Base-by-base conservation (phyloP, 2,888 invertebrate genomes). In the Eudasyphora cyanicolor region DNA sequence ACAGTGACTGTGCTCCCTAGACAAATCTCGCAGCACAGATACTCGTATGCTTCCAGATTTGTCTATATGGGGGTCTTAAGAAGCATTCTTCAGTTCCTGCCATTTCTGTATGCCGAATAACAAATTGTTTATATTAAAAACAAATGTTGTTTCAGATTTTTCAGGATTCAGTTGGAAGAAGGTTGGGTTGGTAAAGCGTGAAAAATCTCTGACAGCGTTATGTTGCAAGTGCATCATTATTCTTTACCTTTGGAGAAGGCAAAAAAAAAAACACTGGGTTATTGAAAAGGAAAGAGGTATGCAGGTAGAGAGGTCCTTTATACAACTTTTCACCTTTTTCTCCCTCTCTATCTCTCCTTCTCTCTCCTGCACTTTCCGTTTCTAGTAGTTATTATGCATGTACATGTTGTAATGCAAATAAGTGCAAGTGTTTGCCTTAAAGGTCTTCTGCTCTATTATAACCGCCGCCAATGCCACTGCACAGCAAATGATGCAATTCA, bases 381-480 rank as follows among this genome's bases (percentile, higher is more conserved):
- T 49, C 49, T 17, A 2, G n/a, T 4, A 49, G 76, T 76, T 76
- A 79, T 79, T 82, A 76, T 76, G 67, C 79, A 70, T 83, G 54
- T 74, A 49, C 24, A 70, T 64, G 74, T 76, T 77, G 54, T 79
- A 79, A 79, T 77, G 73, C 76, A 80, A 79, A 79, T 79, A 74
- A 77, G 74, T 75, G 79, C 77, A 83, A 83, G 76, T 83, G 62
- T 79, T 83, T 79, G 69, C 76, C 76, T 76, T 51, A 14, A n/a
- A 49, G 62, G 74, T 49, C 27, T 29, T 45, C 2, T 12, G 12
- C n/a, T 5, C n/a, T 45, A n/a, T 2, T n/a, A 45, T 45, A n/a
- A 45, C 2, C 45, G 45, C 14, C 38, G 14, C 45, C n/a, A n/a
- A n/a, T n/a, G 45, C 14, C 45, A n/a, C 32, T 62, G 17, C 32